Evolutionary conservation across 64 coral and sea anemone genomes (phyloP), one percentile per base, ranked within the genome.

Genomic region (Platygyra sinensis): DNA sequence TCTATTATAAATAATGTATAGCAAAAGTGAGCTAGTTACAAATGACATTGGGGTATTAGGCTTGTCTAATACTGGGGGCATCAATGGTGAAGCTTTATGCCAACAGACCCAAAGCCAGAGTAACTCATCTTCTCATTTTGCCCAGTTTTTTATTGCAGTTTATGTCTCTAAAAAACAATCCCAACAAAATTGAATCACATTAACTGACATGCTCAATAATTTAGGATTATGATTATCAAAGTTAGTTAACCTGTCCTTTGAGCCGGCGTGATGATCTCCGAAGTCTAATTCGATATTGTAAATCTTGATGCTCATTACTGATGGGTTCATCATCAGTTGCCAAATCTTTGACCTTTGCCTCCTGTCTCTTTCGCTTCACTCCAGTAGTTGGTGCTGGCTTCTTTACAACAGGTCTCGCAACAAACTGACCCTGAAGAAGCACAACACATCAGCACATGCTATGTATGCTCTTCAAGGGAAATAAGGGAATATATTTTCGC

Each of bases 231-330:
- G 10, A 57, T 12, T 3, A 57, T 57, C 15, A 57, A 16, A 13
- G 2, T 12, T 10, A 24, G 15, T 42, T 22, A 9, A 76, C 74
- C 74, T 76, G 74, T 49, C 74, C 74, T 76, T 20, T 76, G 6
- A 76, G 33, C 10, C 65, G 22, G 36, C 74, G 74, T 49, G 74
- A 76, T 20, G 74, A 76, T 72, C 69, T 72, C 12, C 69, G 69
- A n/a, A 72, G 25, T 22, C 74, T 42, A 16, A 76, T 36, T 22
- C 74, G 31, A 76, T 76, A 24, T 42, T 10, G 13, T 32, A 75
- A 50, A 76, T 42, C 74, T 24, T 49, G 15, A 75, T 75, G 13
- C 33, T 38, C 73, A 33, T 17, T 18, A 46, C 8, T 4, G 11
- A 14, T 46, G 18, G 20, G 39, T 46, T 76, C 74, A 5, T 76